A percentile compares a stretch with the other conserved stretches of the same genome.
phyloP scores from a whole-genome alignment of 2,888 invertebrate species.

The Cantharis nigra region DNA sequence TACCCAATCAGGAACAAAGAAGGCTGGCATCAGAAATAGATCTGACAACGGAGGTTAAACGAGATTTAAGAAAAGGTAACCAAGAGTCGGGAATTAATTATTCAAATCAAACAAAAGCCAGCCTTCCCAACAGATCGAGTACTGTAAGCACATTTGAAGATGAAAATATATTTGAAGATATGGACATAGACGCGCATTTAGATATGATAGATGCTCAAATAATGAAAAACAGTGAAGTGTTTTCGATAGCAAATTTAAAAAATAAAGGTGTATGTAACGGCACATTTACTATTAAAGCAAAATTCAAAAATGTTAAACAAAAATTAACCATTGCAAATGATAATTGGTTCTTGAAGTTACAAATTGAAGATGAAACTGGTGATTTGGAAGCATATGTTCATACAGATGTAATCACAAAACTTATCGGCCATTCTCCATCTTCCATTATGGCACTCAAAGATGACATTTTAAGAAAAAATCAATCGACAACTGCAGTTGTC shows the following conservation, averaged over 20 bases:
- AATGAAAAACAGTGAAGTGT: conserved; percentile 2
- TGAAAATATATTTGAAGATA: conserved; percentile 46
- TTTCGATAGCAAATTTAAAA: conserved; percentile 38
- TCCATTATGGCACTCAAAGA: conserved; percentile 34
- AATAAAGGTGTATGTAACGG: conserved; percentile 50
- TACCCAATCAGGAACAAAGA: neutral
- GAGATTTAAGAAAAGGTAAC: neutral
- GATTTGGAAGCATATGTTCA: conserved; percentile 62
- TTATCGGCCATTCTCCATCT: conserved; percentile 58
- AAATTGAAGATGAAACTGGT: conserved; percentile 63
- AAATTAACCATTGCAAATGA: conserved; percentile 61
- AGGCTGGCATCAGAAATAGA: neutral
- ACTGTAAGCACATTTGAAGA: conserved; percentile 19
- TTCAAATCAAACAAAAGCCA: neutral
- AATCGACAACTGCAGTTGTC: conserved; percentile 35
- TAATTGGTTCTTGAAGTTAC: conserved; percentile 62
- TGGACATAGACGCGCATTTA: conserved; percentile 45
- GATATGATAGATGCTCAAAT: conserved; percentile 40
- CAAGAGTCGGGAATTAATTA: neutral
- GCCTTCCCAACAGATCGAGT: neutral
- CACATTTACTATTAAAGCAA: conserved; percentile 62
- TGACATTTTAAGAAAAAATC: conserved; percentile 34
- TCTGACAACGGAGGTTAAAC: neutral
- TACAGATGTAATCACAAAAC: conserved; percentile 60
- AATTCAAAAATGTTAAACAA: conserved; percentile 60